These are phyloP conservation scores for Centrocercus urophasianus DNA, from an alignment of 2,113 vertebrate genomes.

Conservation along the genomic window DNA sequence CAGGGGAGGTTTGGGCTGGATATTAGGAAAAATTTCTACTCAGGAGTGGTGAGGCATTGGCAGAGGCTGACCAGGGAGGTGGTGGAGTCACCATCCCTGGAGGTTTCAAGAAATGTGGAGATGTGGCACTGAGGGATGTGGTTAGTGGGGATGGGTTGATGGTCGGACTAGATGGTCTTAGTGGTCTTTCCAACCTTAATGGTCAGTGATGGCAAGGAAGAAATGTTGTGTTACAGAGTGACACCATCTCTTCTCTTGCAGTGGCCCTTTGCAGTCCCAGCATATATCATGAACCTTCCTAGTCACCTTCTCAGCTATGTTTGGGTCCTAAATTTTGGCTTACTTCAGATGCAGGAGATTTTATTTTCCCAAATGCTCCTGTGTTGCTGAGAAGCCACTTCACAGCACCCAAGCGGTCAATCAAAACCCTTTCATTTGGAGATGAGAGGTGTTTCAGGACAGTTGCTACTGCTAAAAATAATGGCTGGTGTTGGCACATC, in stretches of 20 bases:
- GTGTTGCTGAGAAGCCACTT: not conserved
- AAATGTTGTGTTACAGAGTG: not conserved
- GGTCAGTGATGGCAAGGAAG: not conserved
- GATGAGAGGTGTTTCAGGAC: not conserved
- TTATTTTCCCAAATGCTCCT: not conserved
- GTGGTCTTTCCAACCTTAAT: too few species aligned
- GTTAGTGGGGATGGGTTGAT: too few species aligned
- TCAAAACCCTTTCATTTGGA: not conserved
- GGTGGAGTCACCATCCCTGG: too few species aligned
- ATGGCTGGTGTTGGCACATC: not conserved
- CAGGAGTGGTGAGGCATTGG: too few species aligned
- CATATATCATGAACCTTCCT: not conserved
- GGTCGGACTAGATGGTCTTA: too few species aligned
- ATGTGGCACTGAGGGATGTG: too few species aligned
- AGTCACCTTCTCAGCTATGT: not conserved
- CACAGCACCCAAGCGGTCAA: not conserved
- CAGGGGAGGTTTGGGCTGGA: too few species aligned
- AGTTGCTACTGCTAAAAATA: not conserved
- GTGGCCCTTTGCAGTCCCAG: not conserved
- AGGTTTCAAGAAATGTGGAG: too few species aligned
- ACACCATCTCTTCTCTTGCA: not conserved
- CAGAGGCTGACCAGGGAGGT: too few species aligned
- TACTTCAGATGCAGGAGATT: not conserved
- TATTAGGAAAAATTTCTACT: too few species aligned
- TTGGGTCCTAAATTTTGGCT: not conserved